A percentile compares a stretch with the other conserved stretches of the same genome.
Evolutionary conservation across 1,140 invertebrate species (phyloP).

Genomic region (Telenomus remus): DNA sequence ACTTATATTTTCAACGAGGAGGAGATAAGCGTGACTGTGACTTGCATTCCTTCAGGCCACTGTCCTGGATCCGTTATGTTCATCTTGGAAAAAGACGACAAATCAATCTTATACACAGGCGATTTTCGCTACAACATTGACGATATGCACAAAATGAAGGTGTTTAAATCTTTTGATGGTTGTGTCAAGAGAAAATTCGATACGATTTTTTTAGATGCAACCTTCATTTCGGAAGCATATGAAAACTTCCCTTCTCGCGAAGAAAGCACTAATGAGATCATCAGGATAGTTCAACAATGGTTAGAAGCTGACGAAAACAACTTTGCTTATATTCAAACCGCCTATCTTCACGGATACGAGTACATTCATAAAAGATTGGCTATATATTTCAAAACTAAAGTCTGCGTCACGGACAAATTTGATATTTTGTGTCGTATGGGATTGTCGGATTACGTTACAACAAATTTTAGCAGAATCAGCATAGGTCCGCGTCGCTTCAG

Average conservation of each 20-base stretch:
- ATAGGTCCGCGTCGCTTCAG: no score
- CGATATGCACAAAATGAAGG: constrained; percentile 77
- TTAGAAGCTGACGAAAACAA: constrained; percentile 71
- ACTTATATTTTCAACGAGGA: constrained; percentile 5
- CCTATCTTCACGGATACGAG: constrained; percentile 78
- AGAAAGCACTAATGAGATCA: constrained; percentile 75
- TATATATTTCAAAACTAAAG: constrained; percentile 73
- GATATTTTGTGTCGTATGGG: constrained; percentile 69
- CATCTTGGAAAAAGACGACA: constrained; percentile 76
- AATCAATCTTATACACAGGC: constrained; percentile 81
- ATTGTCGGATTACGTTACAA: constrained; percentile 69
- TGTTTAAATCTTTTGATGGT: constrained; percentile 74
- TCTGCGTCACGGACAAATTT: constrained; percentile 73
- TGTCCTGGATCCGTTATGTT: constrained; percentile 86
- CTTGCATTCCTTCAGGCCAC: constrained; percentile 81
- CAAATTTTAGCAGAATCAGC: constrained; percentile 37
- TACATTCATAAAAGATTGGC: constrained; percentile 78
- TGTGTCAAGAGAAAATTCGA: constrained; percentile 75
- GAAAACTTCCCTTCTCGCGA: constrained; percentile 77
- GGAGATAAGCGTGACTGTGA: constrained; percentile 74
- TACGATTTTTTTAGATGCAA: constrained; percentile 83
- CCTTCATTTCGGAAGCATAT: constrained; percentile 78
- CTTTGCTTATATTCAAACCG: constrained; percentile 75
- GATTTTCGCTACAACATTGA: constrained; percentile 79
- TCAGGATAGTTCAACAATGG: constrained; percentile 76